Conservation (phyloP, 2,888 invertebrate genomes). For the Psococerastis gibbosa region DNA sequence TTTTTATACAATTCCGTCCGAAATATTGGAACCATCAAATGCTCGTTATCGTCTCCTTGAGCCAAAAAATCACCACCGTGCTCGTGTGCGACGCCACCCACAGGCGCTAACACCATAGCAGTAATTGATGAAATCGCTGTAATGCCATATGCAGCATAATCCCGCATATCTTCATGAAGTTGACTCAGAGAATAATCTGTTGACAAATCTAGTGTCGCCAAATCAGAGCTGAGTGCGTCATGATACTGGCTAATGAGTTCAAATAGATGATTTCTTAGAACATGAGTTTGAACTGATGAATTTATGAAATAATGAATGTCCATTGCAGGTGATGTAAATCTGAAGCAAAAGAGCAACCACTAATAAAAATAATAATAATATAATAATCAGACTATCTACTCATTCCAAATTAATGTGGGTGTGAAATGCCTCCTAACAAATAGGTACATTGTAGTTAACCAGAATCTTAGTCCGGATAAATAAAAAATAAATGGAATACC, state of each 20-base stretch:
- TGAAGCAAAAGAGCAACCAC: no score
- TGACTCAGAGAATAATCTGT: neutral
- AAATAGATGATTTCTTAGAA: neutral
- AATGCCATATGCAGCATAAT: neutral
- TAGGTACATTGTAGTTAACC: no score
- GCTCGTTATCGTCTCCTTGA: neutral
- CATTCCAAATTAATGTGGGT: no score
- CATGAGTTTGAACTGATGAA: neutral
- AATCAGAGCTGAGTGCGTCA: neutral
- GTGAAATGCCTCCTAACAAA: no score
- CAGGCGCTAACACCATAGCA: neutral
- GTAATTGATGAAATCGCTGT: neutral
- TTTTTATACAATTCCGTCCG: neutral
- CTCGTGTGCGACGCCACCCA: neutral
- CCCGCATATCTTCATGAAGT: slow-evolving; percentile 1
- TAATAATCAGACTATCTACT: no score
- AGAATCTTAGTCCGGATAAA: no score
- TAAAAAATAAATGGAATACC: no score
- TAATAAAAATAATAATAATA: no score
- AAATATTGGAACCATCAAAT: neutral
- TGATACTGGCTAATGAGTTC: neutral
- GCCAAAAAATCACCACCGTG: neutral
- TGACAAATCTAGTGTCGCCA: neutral
- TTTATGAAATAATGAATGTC: slow-evolving; percentile 1
- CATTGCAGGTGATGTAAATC: neutral